Evolutionary conservation across 2,888 invertebrate genomes (phyloP).

Genomic region (Drosophila barbarae): DNA sequence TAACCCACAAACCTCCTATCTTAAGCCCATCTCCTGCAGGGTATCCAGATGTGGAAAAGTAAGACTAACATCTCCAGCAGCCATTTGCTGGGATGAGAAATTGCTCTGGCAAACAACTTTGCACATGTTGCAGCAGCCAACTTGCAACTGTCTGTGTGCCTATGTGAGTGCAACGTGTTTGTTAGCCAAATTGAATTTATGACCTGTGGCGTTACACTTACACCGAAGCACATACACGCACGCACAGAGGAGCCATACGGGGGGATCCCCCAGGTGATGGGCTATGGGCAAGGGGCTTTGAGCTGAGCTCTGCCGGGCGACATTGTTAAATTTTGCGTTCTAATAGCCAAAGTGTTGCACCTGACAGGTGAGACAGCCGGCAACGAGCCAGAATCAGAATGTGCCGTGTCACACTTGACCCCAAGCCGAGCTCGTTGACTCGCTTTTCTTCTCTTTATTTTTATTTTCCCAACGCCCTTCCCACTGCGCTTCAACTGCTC

Average conservation of each 20-base stretch:
- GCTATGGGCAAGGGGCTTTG: constrained; percentile 1
- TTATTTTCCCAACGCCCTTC: not conserved
- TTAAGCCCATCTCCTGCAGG: not conserved
- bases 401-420: constrained; percentile 48
- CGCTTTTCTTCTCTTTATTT: constrained; percentile 4
- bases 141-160: constrained; percentile 26
- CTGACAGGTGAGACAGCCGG: constrained; percentile 40
- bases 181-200: constrained; percentile 74
- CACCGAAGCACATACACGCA: constrained; percentile 13
- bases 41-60: constrained; percentile 30
- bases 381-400: constrained; percentile 45
- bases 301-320: constrained; percentile 49
- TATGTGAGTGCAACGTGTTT: constrained; percentile 51
- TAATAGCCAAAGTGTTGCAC: constrained; percentile 67
- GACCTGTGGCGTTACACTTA: constrained; percentile 67
- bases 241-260: not conserved
- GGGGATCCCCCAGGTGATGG: constrained; percentile 18
- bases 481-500: constrained; percentile 19
- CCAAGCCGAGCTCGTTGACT: constrained; percentile 43
- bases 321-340: constrained; percentile 67
- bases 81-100: constrained; percentile 46
- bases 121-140: constrained; percentile 44
- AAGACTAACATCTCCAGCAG: constrained; percentile 39
- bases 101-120: constrained; percentile 48
- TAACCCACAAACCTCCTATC: not conserved